These are phyloP conservation scores for Pangasianodon gigas DNA, from an alignment of 2,113 vertebrate genomes.

Conservation along the genomic window DNA sequence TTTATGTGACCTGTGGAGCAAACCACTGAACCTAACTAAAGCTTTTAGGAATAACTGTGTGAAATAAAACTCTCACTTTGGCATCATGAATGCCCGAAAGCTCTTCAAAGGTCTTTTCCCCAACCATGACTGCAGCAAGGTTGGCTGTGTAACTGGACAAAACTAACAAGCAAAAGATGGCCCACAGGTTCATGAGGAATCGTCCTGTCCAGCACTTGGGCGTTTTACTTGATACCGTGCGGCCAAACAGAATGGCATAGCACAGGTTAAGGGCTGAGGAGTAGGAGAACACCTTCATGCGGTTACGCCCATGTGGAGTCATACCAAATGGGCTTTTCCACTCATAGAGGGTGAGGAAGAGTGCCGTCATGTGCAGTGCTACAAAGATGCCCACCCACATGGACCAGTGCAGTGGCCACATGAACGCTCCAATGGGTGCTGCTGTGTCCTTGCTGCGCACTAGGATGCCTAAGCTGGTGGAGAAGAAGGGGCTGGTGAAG, in stretches of 20 bases:
- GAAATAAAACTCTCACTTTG: constrained; percentile 77
- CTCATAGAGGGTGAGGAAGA: constrained; percentile 95
- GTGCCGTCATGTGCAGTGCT: constrained; percentile 86
- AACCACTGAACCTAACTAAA: background rate
- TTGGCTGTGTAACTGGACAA: constrained; percentile 97
- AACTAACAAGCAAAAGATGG: constrained; percentile 96
- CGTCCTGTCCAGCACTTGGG: constrained; percentile 95
- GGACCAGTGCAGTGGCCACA: constrained; percentile 97
- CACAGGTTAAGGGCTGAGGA: constrained; percentile 96
- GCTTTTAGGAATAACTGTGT: background rate
- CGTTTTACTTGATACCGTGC: constrained; percentile 92
- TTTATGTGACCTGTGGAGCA: background rate
- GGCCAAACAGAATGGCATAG: constrained; percentile 95
- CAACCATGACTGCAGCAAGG: constrained; percentile 94
- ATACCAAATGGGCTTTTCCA: constrained; percentile 97
- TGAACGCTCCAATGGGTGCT: constrained; percentile 90
- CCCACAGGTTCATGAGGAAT: constrained; percentile 98
- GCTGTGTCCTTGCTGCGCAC: constrained; percentile 89
- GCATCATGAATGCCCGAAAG: constrained; percentile 93
- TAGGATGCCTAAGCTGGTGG: constrained; percentile 95
- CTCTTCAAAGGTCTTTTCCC: constrained; percentile 93
- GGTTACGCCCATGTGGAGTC: constrained; percentile 90
- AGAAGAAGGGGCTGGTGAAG: constrained; percentile 97
- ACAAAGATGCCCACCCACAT: constrained; percentile 97
- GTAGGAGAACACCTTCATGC: constrained; percentile 90